These are phyloP conservation scores for Smittia aterrima DNA, from an alignment of 2,888 invertebrate genomes.

Conservation along the genomic window DNA sequence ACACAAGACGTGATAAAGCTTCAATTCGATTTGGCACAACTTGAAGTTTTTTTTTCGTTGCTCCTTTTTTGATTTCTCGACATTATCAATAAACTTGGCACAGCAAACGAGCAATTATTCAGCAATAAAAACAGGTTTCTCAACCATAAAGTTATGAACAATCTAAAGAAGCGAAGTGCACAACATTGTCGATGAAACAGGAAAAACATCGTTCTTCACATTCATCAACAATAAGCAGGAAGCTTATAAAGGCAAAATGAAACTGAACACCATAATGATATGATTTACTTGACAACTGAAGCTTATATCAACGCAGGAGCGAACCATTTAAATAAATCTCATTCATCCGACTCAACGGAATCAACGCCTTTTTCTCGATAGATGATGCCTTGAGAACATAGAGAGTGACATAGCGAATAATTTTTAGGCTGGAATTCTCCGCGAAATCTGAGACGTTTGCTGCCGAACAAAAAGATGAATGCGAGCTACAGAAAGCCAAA, in stretches of 20 bases:
- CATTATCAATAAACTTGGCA: too few species aligned
- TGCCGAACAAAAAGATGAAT: background rate
- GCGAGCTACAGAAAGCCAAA: background rate
- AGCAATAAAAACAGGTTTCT: too few species aligned
- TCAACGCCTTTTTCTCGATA: constrained; percentile 14
- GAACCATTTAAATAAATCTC: constrained; percentile 12
- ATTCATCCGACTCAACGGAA: background rate
- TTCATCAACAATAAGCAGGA: constrained; percentile 4
- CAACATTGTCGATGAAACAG: background rate
- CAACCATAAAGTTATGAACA: background rate
- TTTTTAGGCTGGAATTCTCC: background rate
- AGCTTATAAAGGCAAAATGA: constrained; percentile 8
- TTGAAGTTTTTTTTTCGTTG: too few species aligned
- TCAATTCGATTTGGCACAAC: too few species aligned
- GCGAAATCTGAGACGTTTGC: background rate
- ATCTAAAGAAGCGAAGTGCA: background rate
- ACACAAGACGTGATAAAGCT: too few species aligned
- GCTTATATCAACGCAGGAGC: background rate
- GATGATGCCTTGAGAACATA: background rate
- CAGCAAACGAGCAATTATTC: too few species aligned
- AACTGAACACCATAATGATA: constrained; percentile 20
- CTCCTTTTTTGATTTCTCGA: too few species aligned
- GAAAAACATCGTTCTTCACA: background rate
- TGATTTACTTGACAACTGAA: background rate
- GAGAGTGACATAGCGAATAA: background rate